Conservation (phyloP, 2,888 invertebrate genomes). For the Agrotis segetum region DNA sequence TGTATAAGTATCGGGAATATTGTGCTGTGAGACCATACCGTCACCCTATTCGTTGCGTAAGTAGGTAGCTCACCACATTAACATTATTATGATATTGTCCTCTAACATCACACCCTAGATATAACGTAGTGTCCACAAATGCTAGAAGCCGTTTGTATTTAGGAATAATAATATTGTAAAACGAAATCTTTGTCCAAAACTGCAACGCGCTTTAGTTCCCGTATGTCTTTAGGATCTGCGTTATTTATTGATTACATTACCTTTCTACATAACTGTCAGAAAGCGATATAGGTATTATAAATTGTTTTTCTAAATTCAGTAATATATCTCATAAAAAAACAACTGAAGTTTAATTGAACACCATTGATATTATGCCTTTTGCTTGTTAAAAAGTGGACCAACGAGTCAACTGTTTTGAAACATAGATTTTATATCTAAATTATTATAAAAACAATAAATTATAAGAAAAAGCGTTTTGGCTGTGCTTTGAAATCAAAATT, state of each 20-base stretch:
- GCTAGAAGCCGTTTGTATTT: conserved; percentile 63
- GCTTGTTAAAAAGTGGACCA: conserved; percentile 89
- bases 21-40: conserved; percentile 80
- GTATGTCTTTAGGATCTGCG: conserved; percentile 28
- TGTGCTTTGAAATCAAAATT: conserved; percentile 84
- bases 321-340: conserved; percentile 24
- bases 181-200: conserved; percentile 53
- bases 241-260: conserved; percentile 39
- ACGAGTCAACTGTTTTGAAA: conserved; percentile 87
- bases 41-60: conserved; percentile 73
- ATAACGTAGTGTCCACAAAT: conserved; percentile 63
- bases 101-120: conserved; percentile 64
- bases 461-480: conserved; percentile 84
- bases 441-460: conserved; percentile 74
- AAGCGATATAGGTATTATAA: conserved; percentile 6
- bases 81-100: conserved; percentile 62
- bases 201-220: conserved; percentile 49
- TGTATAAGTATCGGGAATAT: conserved; percentile 68
- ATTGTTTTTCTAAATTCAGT: conserved; percentile 20
- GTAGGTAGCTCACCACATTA: conserved; percentile 65
- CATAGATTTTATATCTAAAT: conserved; percentile 82
- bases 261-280: conserved; percentile 25
- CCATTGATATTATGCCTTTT: conserved; percentile 84
- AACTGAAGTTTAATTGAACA: conserved; percentile 64
- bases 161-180: conserved; percentile 49